Conservation (phyloP, 2,888 invertebrate genomes). For the Podabrus alpinus region DNA sequence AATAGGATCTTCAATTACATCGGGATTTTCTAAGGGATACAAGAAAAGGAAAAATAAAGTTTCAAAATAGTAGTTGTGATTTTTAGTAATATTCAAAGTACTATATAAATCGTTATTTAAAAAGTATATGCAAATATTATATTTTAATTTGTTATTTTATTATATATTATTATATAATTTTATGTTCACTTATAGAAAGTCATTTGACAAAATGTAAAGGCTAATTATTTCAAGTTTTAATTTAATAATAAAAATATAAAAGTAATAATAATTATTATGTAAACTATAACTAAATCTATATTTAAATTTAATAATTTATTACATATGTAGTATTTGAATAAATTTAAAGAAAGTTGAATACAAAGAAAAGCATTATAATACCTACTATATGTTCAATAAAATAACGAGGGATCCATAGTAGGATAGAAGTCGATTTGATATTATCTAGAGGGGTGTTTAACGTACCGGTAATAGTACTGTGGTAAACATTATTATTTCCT, state of each 20-base stretch:
- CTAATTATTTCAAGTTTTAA: background rate
- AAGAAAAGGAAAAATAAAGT: conserved; percentile 30
- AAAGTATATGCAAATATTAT: background rate
- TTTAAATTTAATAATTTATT: no score
- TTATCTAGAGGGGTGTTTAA: conserved; percentile 42
- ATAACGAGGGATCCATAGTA: conserved; percentile 38
- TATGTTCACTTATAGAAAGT: background rate
- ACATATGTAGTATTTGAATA: background rate
- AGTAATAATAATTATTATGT: no score
- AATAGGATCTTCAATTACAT: conserved; percentile 53
- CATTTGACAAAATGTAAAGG: background rate
- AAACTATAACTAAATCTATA: no score
- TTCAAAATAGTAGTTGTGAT: background rate
- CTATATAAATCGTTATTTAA: background rate
- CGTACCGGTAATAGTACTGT: conserved; percentile 42
- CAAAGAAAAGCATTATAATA: background rate
- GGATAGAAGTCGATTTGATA: conserved; percentile 37
- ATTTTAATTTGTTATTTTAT: background rate
- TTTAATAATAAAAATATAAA: background rate
- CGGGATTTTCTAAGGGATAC: conserved; percentile 45
- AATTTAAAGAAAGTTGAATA: background rate
- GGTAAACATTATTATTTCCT: conserved; percentile 46
- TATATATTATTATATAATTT: background rate
- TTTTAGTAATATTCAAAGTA: background rate
- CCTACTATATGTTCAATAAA: conserved; percentile 27